phyloP scores from a whole-genome alignment of 64 coral and sea anemone genomes.

The Cladopsammia gracilis region DNA sequence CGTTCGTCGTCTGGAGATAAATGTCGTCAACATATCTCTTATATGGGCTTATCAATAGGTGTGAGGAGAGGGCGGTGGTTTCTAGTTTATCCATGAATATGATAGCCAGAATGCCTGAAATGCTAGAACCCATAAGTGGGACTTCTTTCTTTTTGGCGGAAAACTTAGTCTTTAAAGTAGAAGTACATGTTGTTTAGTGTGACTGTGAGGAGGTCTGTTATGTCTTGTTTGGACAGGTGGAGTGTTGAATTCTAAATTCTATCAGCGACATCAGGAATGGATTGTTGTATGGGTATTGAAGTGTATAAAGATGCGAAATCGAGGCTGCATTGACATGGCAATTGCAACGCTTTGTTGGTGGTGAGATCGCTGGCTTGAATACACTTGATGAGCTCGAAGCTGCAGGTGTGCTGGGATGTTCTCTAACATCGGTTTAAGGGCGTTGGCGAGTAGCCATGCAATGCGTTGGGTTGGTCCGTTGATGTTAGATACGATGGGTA shows the following conservation, averaged over 20 bases:
- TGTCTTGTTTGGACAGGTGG: conserved; percentile 1
- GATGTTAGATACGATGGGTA: conserved; percentile 67
- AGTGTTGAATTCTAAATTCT: neutral
- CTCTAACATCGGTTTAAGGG: conserved; percentile 49
- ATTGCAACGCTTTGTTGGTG: conserved; percentile 28
- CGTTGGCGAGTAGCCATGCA: conserved; percentile 50
- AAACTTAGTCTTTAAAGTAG: neutral
- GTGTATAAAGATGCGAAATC: neutral
- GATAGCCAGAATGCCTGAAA: conserved; percentile 49
- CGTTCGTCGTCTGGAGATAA: too few species aligned
- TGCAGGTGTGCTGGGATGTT: conserved; percentile 45
- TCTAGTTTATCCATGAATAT: conserved; percentile 68
- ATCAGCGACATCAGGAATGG: conserved; percentile 42
- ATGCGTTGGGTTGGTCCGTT: conserved; percentile 44
- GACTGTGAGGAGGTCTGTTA: conserved; percentile 35
- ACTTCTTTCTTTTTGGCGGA: conserved; percentile 21
- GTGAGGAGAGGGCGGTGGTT: conserved; percentile 26
- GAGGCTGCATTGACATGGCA: conserved; percentile 3
- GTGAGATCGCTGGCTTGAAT: conserved; percentile 47
- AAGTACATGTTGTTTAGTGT: conserved; percentile 45
- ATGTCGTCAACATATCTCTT: neutral
- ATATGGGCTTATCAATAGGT: conserved; percentile 19
- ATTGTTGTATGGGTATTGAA: conserved; percentile 46
- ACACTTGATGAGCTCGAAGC: conserved; percentile 41
- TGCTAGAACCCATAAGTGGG: conserved; percentile 47